These are phyloP conservation scores for Dendrolimus houi DNA, from an alignment of 2,888 invertebrate genomes.

Conservation along the genomic window DNA sequence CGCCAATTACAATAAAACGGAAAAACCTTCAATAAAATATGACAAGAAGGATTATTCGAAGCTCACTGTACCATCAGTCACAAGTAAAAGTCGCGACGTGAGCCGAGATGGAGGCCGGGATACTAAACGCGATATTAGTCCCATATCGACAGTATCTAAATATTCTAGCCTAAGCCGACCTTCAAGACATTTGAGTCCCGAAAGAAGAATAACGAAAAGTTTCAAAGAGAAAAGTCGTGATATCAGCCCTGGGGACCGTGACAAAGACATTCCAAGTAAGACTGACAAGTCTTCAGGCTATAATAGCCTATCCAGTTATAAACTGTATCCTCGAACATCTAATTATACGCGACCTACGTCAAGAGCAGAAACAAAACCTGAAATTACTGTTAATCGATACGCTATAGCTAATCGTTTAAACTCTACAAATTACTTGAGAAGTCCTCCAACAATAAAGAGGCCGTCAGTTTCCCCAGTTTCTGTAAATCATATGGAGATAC, in stretches of 20 bases:
- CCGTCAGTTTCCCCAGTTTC: conserved; percentile 46
- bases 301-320: conserved; percentile 65
- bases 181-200: conserved; percentile 69
- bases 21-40: conserved; percentile 31
- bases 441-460: conserved; percentile 54
- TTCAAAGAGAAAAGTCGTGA: conserved; percentile 70
- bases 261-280: conserved; percentile 75
- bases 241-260: conserved; percentile 72
- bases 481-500: conserved; percentile 33
- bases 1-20: conserved; percentile 46
- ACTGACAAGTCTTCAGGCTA: conserved; percentile 73
- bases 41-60: conserved; percentile 72
- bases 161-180: conserved; percentile 49
- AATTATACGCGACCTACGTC: conserved; percentile 33
- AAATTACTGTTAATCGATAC: conserved; percentile 49
- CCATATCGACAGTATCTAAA: conserved; percentile 57
- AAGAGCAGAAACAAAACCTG: conserved; percentile 19
- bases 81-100: conserved; percentile 29
- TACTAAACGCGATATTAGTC: conserved; percentile 76
- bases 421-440: conserved; percentile 58
- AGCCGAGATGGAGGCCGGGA: conserved; percentile 59
- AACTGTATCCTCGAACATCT: conserved; percentile 69
- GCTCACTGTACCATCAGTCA: conserved; percentile 44
- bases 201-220: conserved; percentile 50
- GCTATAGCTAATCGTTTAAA: conserved; percentile 53